Base-by-base conservation (phyloP, 2,888 invertebrate genomes). In the Alentia gelatinosa region DNA sequence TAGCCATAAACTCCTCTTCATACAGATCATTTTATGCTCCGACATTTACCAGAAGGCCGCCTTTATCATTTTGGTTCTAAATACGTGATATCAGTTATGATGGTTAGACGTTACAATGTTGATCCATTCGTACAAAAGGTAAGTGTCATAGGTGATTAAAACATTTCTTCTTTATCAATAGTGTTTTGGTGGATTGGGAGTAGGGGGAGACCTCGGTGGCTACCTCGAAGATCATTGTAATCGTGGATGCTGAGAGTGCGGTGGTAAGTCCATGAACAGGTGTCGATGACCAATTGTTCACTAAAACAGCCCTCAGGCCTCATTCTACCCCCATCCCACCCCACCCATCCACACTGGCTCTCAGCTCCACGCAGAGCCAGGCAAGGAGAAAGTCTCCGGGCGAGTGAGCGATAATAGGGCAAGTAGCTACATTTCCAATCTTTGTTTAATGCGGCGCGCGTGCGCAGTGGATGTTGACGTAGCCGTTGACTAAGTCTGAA, bases 371-470 rank as follows among this genome's bases (percentile, higher is more conserved):
- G 30, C 4, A 15, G 30, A 74, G 74, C 7, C 4, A 33, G 23
- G 5, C 19, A 26, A 37, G 35, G 37, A 79, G 37, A 35, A 79
- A 79, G 37, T 39, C 39, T 33, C 74, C 12, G 74, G 3, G 7
- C 1, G 15, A 39, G 79, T 35, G 79, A 39, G 47, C 86, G 86
- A 86, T 86, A 86, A 86, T 86, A 19, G 42, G 86, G 15, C 50
- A 86, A 86, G 86, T 86, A 50, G 86, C 86, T 86, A 86, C 86
- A 86, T 86, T 86, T 86, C 86, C 86, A 86, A 86, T 86, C 86
- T 86, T 86, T 86, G 86, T 86, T 86, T 86, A 86, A 86, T 86
- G 86, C 47, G 26, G 23, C 26, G 47, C 86, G 47, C 42, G 47
- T 86, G 86, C 86, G 86, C 86, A 33, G 42, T 30, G 47, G 30